A percentile compares a stretch with the other conserved stretches of the same genome.
Evolutionary conservation across 2,113 vertebrate genomes (phyloP).

Genomic region (Crotophaga sulcirostris): DNA sequence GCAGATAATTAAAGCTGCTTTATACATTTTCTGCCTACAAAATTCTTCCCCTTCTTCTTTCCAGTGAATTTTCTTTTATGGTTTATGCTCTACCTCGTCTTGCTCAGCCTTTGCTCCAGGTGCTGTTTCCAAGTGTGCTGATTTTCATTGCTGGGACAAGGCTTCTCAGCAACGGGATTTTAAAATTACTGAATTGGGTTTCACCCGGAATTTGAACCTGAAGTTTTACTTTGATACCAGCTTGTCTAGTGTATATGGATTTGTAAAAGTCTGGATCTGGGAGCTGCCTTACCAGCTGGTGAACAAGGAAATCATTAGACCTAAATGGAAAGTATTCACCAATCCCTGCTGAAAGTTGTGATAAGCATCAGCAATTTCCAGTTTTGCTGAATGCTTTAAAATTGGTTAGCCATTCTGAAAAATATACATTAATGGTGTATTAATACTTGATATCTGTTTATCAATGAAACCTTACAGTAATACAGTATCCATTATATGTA

Average conservation of each 20-base stretch:
- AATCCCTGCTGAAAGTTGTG: neutral
- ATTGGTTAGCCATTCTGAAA: slow-evolving; percentile 24
- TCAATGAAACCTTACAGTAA: slow-evolving; percentile 8
- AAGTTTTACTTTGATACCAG: neutral
- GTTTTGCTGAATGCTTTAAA: slow-evolving; percentile 14
- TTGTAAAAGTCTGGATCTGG: neutral
- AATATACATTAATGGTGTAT: neutral
- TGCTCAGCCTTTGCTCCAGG: neutral
- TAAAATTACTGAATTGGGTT: neutral
- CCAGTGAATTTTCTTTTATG: neutral
- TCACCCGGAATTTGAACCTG: neutral
- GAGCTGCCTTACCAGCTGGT: neutral
- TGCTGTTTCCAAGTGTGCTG: neutral
- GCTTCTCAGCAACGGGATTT: neutral
- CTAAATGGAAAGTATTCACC: neutral
- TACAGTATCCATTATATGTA: slow-evolving; percentile 26
- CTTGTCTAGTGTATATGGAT: neutral
- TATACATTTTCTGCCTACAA: rapidly evolving
- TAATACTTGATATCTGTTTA: slow-evolving; percentile 49
- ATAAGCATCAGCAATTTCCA: slow-evolving; percentile 44
- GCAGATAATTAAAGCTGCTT: neutral
- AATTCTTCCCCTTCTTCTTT: neutral
- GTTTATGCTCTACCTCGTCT: neutral
- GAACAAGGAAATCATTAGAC: slow-evolving; percentile 24
- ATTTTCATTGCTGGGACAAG: neutral